phyloP scores from a whole-genome alignment of 1,140 invertebrate species.

The Aphaenogaster ashmeadi region DNA sequence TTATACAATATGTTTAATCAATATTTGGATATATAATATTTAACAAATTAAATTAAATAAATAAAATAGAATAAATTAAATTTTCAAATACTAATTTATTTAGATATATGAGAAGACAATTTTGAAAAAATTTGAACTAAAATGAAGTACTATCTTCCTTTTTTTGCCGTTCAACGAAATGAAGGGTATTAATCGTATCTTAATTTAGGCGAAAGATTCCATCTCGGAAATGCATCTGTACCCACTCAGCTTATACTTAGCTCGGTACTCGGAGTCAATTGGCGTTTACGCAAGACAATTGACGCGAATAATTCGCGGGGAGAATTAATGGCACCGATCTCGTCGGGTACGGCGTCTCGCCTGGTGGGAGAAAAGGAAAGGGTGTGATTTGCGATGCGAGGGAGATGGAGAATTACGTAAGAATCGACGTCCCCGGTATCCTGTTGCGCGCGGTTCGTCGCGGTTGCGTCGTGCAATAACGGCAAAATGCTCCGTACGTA shows the following conservation, averaged over 20 bases:
- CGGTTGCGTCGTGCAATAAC: conserved; percentile 17
- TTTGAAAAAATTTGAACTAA: not conserved
- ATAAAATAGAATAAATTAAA: not conserved
- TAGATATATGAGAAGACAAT: not conserved
- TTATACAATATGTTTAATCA: too few relatives aligned
- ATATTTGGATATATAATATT: not conserved
- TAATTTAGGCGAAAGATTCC: not conserved
- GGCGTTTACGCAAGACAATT: conserved; percentile 69
- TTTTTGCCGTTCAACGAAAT: not conserved
- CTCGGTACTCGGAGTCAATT: conserved; percentile 37
- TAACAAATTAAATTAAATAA: not conserved
- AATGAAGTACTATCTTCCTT: too few relatives aligned
- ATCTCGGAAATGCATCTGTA: not conserved
- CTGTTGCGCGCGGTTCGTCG: conserved; percentile 20
- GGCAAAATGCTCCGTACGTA: not conserved
- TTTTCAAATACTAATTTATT: not conserved
- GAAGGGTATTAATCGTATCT: not conserved
- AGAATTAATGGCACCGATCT: conserved; percentile 63
- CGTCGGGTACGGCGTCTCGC: not conserved
- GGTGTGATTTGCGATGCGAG: conserved; percentile 23
- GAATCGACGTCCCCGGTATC: conserved; percentile 21
- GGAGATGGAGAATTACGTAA: conserved; percentile 47
- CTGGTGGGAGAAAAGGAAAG: conserved; percentile 15
- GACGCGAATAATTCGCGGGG: conserved; percentile 55
- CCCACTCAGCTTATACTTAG: not conserved